Base-by-base conservation (phyloP, 2,888 invertebrate genomes). In the Pharmacophagus antenor region DNA sequence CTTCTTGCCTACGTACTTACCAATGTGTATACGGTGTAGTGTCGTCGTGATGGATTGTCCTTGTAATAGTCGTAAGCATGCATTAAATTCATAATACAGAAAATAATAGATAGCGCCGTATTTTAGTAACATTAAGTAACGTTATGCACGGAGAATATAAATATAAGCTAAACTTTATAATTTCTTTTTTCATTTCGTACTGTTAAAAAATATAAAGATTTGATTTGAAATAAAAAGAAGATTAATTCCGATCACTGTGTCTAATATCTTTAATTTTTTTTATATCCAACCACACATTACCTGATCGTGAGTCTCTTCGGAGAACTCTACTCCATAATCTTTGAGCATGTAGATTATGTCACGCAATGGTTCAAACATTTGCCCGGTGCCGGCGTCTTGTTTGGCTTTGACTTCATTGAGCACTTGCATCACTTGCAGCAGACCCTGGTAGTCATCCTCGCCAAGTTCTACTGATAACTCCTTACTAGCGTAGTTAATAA, bases 351-450 rank as follows among this genome's bases (percentile, higher is more conserved):
- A 95, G 52, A 98, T 96, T 47, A 96, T 96, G 69, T 96, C 95
- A 63, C 95, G 94, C 0, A 98, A 85, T 0, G 98, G 97, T 27
- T 96, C 96, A 78, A 98, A 98, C 96, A 98, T 97, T 44, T 92
- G 93, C 69, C 98, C 97, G 1, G 97, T 97, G 46, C 82, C 85
- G 1, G 82, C 80, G 57, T 89, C 90, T 27, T 93, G 91, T 42
- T 92, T 89, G 67, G 95, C 95, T 17, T 94, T 92, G 64, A 98
- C 98, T 70, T 95, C 93, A n/a, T 95, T 94, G 44, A 99, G 88
- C 66, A 96, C 95, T 12, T 95, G 94, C 93, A 99, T 97, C 44
- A 97, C 95, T 56, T 93, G 92, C 1, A 98, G 91, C 2, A 99
- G 88, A 0, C 94, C 95, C 18, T 96, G 94, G 72, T 97, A 97